phyloP scores from a whole-genome alignment of 2,113 vertebrate genomes.

The Corythornis cristatus region DNA sequence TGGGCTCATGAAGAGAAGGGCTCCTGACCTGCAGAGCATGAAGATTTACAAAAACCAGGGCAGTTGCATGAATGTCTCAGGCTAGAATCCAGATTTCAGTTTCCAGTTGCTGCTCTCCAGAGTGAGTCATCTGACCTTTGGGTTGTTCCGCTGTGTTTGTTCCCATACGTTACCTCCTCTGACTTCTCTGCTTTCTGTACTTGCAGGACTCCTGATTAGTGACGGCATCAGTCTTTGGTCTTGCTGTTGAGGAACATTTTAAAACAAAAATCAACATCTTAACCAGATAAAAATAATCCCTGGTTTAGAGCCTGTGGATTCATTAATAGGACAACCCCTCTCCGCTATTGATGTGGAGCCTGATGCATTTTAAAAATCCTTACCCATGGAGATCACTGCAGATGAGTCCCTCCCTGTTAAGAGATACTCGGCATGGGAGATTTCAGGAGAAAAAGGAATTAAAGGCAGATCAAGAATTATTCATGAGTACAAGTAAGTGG shows the following conservation, averaged over 20 bases:
- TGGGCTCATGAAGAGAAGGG: background rate
- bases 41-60: background rate
- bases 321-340: background rate
- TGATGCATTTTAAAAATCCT: background rate
- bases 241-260: background rate
- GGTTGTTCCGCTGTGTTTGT: background rate
- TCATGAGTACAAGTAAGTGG: background rate
- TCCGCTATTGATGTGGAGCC: background rate
- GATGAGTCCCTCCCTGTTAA: background rate
- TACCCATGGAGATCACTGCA: background rate
- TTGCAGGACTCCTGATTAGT: background rate
- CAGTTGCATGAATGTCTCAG: background rate
- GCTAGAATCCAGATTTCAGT: background rate
- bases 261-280: constrained; percentile 3
- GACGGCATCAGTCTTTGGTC: background rate
- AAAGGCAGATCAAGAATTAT: background rate
- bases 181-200: background rate
- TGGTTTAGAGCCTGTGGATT: constrained; percentile 9
- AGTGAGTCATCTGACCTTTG: background rate
- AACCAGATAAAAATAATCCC: constrained; percentile 36
- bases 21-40: background rate
- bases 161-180: background rate
- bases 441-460: background rate
- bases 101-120: background rate
- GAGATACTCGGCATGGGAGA: background rate